These are phyloP conservation scores for Psix sp. DNA, from an alignment of 1,140 invertebrate genomes.

Conservation along the genomic window DNA sequence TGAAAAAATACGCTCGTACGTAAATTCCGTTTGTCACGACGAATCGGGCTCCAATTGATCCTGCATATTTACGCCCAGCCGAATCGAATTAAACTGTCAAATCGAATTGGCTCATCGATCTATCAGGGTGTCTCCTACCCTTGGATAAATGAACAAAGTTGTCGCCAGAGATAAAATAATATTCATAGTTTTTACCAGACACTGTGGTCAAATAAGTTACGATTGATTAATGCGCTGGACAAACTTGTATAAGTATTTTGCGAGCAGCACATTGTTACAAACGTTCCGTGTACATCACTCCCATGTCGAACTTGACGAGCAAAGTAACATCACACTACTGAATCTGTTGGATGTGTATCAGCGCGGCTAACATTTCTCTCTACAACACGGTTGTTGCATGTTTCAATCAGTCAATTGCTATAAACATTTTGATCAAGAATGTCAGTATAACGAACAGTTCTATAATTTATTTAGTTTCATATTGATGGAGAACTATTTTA, in stretches of 20 bases:
- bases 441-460: slow-evolving; percentile 3
- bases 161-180: slow-evolving; percentile 45
- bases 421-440: slow-evolving; percentile 27
- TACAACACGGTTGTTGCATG: slow-evolving; percentile 7
- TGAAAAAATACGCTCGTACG: slow-evolving; percentile 13
- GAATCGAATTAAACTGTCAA: slow-evolving; percentile 57
- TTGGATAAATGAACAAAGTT: slow-evolving; percentile 36
- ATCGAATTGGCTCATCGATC: slow-evolving; percentile 57
- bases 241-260: slow-evolving; percentile 26
- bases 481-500: too few species aligned
- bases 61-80: slow-evolving; percentile 49
- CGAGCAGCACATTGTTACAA: slow-evolving; percentile 62
- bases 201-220: too few species aligned
- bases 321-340: slow-evolving; percentile 23
- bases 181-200: slow-evolving; percentile 33
- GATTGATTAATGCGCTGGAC: slow-evolving; percentile 19
- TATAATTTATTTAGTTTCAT: not conserved
- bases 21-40: slow-evolving; percentile 35
- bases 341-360: too few species aligned
- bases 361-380: slow-evolving; percentile 15
- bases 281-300: slow-evolving; percentile 66
- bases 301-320: slow-evolving; percentile 52
- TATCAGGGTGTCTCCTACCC: slow-evolving; percentile 26
- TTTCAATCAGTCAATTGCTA: slow-evolving; percentile 1
- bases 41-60: slow-evolving; percentile 44